Conservation (phyloP, 1,140 invertebrate species). For the Potamilus streckersoni region DNA sequence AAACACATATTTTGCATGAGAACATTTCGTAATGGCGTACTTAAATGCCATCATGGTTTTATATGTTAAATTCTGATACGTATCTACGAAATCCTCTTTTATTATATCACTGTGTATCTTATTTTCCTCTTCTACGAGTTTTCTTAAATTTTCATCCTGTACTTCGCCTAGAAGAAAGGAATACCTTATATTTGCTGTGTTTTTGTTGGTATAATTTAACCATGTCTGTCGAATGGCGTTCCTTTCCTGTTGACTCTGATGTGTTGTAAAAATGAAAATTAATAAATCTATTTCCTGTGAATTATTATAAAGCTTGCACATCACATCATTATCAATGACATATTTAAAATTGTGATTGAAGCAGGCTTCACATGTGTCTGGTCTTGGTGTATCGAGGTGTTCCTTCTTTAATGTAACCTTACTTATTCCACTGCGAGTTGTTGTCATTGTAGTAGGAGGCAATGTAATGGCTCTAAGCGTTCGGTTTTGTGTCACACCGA, state of each 20-base stretch:
- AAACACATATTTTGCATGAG: slow-evolving; percentile 69
- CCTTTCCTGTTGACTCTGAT: slow-evolving; percentile 10
- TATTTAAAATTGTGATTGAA: slow-evolving; percentile 18
- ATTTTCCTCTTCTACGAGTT: slow-evolving; percentile 71
- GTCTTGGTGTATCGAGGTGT: too few relatives aligned
- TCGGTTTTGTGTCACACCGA: too few relatives aligned
- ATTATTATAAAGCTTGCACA: slow-evolving; percentile 7
- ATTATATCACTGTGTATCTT: slow-evolving; percentile 76
- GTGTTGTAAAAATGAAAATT: slow-evolving; percentile 22
- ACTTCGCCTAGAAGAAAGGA: slow-evolving; percentile 32
- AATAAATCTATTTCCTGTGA: slow-evolving; percentile 15
- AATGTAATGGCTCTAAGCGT: too few relatives aligned
- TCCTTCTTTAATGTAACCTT: too few relatives aligned
- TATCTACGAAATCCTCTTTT: slow-evolving; percentile 83
- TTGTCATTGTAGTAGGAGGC: too few relatives aligned
- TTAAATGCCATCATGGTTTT: slow-evolving; percentile 87
- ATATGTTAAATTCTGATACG: slow-evolving; percentile 86
- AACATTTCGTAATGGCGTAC: slow-evolving; percentile 78
- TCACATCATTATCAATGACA: slow-evolving; percentile 16
- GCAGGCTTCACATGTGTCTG: slow-evolving; percentile 6
- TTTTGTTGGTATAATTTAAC: slow-evolving; percentile 31
- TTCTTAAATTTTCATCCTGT: not conserved
- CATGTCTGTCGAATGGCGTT: slow-evolving; percentile 41
- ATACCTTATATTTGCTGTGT: slow-evolving; percentile 34
- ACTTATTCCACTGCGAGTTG: too few relatives aligned